Evolutionary conservation across 2,797 vertebrate genomes (phyloP).

Genomic region (Poeciliopsis presidionis): DNA sequence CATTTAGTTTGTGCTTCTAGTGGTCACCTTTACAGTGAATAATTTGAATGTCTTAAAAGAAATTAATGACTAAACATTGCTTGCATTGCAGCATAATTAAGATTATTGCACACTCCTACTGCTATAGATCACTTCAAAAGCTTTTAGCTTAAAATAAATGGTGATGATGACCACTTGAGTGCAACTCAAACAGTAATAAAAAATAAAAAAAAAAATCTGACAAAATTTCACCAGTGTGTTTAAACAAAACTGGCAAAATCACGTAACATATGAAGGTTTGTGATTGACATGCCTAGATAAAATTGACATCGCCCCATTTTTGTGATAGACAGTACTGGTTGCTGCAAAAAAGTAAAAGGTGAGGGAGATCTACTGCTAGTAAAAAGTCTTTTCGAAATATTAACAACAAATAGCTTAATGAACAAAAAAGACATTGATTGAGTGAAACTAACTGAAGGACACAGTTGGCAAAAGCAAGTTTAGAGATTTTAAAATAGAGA

Average conservation of each 20-base stretch:
- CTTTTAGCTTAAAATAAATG: background rate
- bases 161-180: background rate
- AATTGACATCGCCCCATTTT: background rate
- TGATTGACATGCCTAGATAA: constrained; percentile 4
- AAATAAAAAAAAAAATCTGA: background rate
- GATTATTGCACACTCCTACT: constrained; percentile 10
- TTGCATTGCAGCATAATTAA: constrained; percentile 19
- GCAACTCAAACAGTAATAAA: background rate
- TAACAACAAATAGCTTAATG: constrained; percentile 59
- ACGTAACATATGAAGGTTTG: constrained; percentile 12
- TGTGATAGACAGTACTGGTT: constrained; percentile 39
- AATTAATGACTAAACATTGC: constrained; percentile 13
- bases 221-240: background rate
- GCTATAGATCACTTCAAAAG: background rate
- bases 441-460: constrained; percentile 62
- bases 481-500: background rate
- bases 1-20: background rate
- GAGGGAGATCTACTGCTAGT: constrained; percentile 53
- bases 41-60: background rate
- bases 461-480: constrained; percentile 5
- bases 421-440: constrained; percentile 43
- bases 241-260: constrained; percentile 16
- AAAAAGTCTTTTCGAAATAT: constrained; percentile 64
- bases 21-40: background rate
- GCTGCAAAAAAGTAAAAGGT: constrained; percentile 51